phyloP scores from a whole-genome alignment of 2,888 invertebrate genomes.

The Ditylenchus weischeri region DNA sequence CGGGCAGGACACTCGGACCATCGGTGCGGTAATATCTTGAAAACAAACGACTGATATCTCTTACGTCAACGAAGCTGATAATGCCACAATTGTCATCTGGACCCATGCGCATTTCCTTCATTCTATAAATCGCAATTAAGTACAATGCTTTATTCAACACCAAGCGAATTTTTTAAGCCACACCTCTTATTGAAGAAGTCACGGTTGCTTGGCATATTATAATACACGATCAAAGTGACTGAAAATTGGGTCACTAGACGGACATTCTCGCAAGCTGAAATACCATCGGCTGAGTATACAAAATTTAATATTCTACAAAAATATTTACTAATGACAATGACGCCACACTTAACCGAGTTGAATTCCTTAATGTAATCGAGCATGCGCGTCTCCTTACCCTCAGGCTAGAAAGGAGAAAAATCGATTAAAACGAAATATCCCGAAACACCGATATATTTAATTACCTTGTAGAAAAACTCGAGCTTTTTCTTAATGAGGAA shows the following conservation, averaged over 20 bases:
- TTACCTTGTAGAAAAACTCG: slow-evolving; percentile 1
- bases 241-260: not conserved
- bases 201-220: slow-evolving; percentile 1
- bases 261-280: not conserved
- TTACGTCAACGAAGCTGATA: not conserved
- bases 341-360: not conserved
- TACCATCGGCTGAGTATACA: too few relatives aligned
- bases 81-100: not conserved
- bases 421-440: not conserved
- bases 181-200: slow-evolving; percentile 8
- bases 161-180: not conserved
- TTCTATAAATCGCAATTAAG: not conserved
- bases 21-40: not conserved
- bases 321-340: not conserved
- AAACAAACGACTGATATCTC: not conserved
- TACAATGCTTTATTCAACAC: not conserved
- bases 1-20: not conserved
- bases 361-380: not conserved
- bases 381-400: not conserved
- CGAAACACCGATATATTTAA: not conserved
- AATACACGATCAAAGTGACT: not conserved
- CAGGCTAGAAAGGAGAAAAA: not conserved
- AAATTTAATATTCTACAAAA: too few relatives aligned
- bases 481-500: not conserved
- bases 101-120: not conserved